Conservation (phyloP, 2,113 vertebrate species). For the Cairina moschata region DNA sequence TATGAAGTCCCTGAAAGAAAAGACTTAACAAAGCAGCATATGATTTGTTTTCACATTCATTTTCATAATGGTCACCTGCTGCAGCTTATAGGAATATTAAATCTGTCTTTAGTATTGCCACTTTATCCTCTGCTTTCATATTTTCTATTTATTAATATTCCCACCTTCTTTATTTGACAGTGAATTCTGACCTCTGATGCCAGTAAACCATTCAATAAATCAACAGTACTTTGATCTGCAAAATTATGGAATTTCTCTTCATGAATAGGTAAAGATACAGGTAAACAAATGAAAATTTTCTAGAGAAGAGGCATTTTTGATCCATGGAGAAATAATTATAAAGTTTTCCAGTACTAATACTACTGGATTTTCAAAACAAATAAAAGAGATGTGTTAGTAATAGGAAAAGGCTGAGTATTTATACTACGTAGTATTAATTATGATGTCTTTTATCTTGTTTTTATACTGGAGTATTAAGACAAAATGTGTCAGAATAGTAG, state of each 20-base stretch:
- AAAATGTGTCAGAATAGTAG: not conserved
- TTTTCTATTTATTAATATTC: conserved; percentile 58
- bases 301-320: not conserved
- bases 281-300: conserved; percentile 50
- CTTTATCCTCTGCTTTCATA: conserved; percentile 43
- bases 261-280: conserved; percentile 47
- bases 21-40: not conserved
- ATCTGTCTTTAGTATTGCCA: not conserved
- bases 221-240: conserved; percentile 4
- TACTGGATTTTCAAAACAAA: not conserved
- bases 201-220: conserved; percentile 58
- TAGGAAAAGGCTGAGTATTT: not conserved
- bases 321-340: conserved; percentile 1
- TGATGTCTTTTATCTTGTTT: not conserved
- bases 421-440: too few relatives aligned
- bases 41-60: not conserved
- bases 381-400: not conserved
- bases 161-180: not conserved
- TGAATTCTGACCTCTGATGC: conserved; percentile 44
- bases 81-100: not conserved
- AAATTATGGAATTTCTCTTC: conserved; percentile 60
- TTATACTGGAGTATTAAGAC: not conserved
- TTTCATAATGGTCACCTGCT: not conserved
- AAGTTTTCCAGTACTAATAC: conserved; percentile 11
- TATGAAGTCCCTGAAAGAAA: not conserved